Evolutionary conservation across 2,888 invertebrate genomes (phyloP).

Genomic region (Diloba caeruleocephala): DNA sequence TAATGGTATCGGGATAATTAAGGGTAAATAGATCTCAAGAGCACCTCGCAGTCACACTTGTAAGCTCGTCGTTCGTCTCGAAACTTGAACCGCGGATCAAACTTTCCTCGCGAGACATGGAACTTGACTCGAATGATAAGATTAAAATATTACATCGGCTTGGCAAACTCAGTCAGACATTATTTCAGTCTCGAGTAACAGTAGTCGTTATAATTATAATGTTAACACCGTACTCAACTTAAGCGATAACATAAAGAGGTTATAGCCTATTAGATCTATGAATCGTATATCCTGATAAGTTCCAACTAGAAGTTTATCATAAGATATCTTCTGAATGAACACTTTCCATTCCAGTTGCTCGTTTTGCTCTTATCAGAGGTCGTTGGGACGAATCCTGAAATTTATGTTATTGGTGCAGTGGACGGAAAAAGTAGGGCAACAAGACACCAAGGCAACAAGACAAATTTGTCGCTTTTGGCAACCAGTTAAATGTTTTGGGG

Average conservation of each 20-base stretch:
- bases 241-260: slow-evolving; percentile 58
- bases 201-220: slow-evolving; percentile 66
- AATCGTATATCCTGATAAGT: slow-evolving; percentile 56
- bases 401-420: slow-evolving; percentile 52
- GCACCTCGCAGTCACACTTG: slow-evolving; percentile 70
- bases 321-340: slow-evolving; percentile 53
- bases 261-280: slow-evolving; percentile 58
- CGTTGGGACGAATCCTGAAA: slow-evolving; percentile 48
- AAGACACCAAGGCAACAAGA: slow-evolving; percentile 21
- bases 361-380: slow-evolving; percentile 53
- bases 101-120: slow-evolving; percentile 82
- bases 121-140: slow-evolving; percentile 85
- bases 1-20: slow-evolving; percentile 41
- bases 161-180: slow-evolving; percentile 73
- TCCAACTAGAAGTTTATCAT: slow-evolving; percentile 60
- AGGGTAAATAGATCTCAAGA: slow-evolving; percentile 47
- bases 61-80: slow-evolving; percentile 72
- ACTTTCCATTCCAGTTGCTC: slow-evolving; percentile 56
- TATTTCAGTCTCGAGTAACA: slow-evolving; percentile 65
- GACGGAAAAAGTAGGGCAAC: slow-evolving; percentile 45
- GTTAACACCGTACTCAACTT: slow-evolving; percentile 62
- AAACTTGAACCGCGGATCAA: slow-evolving; percentile 82
- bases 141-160: slow-evolving; percentile 85
- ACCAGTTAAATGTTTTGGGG: slow-evolving; percentile 50
- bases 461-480: slow-evolving; percentile 45